Conservation (phyloP, 1,140 invertebrate genomes). For the Heliothis subflexa region DNA sequence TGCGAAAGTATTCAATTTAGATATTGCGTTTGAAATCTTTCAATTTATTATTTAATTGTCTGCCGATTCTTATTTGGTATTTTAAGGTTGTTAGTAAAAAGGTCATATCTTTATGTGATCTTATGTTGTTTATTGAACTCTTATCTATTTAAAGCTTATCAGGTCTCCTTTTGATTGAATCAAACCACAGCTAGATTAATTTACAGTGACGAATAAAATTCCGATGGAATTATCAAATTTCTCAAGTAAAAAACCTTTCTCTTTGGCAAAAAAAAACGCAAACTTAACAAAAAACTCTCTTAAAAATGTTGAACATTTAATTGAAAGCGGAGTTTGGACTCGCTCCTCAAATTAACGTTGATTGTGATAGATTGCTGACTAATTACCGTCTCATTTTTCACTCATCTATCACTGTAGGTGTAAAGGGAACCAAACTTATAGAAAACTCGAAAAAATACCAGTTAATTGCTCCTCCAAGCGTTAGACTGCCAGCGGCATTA, state of each 20-base stretch:
- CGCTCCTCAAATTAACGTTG: constrained; percentile 32
- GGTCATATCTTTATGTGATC: neutral
- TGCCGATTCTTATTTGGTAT: neutral
- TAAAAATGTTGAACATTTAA: constrained; percentile 39
- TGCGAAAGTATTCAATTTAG: constrained; percentile 10
- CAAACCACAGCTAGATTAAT: constrained; percentile 6
- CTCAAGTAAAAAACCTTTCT: constrained; percentile 26
- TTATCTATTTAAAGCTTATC: too few species aligned
- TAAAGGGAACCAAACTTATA: too few species aligned
- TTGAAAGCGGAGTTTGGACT: constrained; percentile 36
- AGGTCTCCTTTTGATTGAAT: neutral
- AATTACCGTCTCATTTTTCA: constrained; percentile 37
- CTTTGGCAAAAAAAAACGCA: neutral
- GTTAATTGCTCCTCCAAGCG: too few species aligned
- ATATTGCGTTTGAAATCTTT: neutral
- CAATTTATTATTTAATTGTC: neutral
- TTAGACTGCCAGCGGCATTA: too few species aligned
- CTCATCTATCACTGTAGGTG: constrained; percentile 20
- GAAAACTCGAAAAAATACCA: too few species aligned
- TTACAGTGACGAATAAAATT: constrained; percentile 4
- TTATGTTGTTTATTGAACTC: too few species aligned
- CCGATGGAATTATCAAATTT: constrained; percentile 25
- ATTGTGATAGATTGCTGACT: constrained; percentile 43
- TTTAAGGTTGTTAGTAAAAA: neutral
- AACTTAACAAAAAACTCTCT: constrained; percentile 25